Conservation (phyloP, 2,888 invertebrate species). For the Ganaspis brasiliensis region DNA sequence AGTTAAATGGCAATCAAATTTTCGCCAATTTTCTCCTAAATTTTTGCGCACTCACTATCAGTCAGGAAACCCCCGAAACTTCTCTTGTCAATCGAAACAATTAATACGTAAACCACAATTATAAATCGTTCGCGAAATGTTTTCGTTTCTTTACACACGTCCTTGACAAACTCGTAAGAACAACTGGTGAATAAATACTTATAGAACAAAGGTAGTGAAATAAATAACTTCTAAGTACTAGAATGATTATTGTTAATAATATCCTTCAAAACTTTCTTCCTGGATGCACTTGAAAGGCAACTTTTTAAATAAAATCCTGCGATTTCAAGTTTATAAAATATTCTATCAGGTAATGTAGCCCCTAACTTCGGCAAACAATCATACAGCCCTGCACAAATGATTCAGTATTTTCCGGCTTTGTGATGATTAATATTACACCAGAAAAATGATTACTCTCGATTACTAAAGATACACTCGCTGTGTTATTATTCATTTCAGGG, state of each 20-base stretch:
- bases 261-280: neutral
- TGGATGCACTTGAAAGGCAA: neutral
- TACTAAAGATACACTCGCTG: no score
- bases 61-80: neutral
- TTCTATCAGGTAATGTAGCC: conserved; percentile 38
- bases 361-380: conserved; percentile 44
- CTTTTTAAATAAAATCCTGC: conserved; percentile 8
- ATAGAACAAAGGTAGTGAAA: conserved; percentile 10
- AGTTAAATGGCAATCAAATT: conserved; percentile 51
- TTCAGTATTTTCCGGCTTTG: conserved; percentile 15
- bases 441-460: no score
- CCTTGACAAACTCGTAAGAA: conserved; percentile 24
- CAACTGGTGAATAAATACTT: conserved; percentile 20
- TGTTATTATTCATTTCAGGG: no score
- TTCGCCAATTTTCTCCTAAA: neutral
- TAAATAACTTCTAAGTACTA: conserved; percentile 12
- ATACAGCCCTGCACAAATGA: conserved; percentile 43
- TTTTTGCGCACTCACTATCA: neutral
- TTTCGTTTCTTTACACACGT: neutral
- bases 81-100: neutral
- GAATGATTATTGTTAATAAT: conserved; percentile 5
- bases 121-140: conserved; percentile 19
- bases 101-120: neutral
- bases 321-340: neutral
- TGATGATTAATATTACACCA: no score